Conservation (phyloP, 2,888 invertebrate species). For the Thecophora atra region DNA sequence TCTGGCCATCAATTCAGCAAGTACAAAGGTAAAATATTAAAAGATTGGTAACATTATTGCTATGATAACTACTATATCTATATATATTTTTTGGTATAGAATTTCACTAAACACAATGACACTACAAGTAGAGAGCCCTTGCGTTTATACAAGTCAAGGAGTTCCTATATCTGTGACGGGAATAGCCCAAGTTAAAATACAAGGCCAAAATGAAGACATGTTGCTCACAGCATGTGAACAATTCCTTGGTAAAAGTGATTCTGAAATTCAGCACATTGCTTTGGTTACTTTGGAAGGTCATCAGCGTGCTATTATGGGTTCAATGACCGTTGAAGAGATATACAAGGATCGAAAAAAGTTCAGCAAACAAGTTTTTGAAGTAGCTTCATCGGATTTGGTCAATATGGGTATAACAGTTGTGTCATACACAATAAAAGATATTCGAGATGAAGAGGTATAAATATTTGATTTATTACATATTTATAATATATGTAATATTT, state of each 20-base stretch:
- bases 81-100: slow-evolving; percentile 70
- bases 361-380: slow-evolving; percentile 93
- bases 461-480: slow-evolving; percentile 49
- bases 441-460: slow-evolving; percentile 90
- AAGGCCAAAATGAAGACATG: slow-evolving; percentile 80
- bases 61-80: slow-evolving; percentile 30
- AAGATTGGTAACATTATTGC: no score
- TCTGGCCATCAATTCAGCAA: slow-evolving; percentile 92
- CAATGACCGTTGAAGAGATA: slow-evolving; percentile 96
- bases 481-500: background rate
- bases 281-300: slow-evolving; percentile 92
- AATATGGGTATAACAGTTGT: slow-evolving; percentile 97
- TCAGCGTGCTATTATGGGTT: slow-evolving; percentile 95
- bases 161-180: slow-evolving; percentile 97
- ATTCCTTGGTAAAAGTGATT: slow-evolving; percentile 87
- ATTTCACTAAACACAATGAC: slow-evolving; percentile 98
- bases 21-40: slow-evolving; percentile 74
- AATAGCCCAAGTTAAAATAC: slow-evolving; percentile 92
- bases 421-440: slow-evolving; percentile 93
- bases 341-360: slow-evolving; percentile 96
- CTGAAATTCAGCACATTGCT: slow-evolving; percentile 90
- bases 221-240: slow-evolving; percentile 88
- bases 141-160: slow-evolving; percentile 95
- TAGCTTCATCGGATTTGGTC: slow-evolving; percentile 92
- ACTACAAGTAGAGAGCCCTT: slow-evolving; percentile 92